phyloP scores from a whole-genome alignment of 2,888 invertebrate genomes.

The Brachyopa scutellaris region DNA sequence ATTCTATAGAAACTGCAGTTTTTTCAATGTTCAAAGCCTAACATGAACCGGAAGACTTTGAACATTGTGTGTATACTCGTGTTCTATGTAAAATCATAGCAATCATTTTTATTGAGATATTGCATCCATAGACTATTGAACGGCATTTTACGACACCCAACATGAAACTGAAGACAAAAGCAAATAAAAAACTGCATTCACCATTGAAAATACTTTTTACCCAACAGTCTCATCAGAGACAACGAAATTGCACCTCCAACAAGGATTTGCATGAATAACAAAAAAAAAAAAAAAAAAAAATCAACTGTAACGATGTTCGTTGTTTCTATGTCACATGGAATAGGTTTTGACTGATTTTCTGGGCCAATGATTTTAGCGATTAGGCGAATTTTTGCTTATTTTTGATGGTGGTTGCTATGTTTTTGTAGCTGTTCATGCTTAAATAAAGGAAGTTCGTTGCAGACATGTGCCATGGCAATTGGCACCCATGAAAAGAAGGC shows the following conservation, averaged over 20 bases:
- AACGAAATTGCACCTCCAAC: background rate
- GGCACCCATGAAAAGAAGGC: constrained; percentile 42
- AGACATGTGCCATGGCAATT: constrained; percentile 32
- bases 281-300: background rate
- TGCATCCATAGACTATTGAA: constrained; percentile 9
- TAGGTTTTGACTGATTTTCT: constrained; percentile 34
- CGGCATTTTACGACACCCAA: background rate
- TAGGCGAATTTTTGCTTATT: constrained; percentile 32
- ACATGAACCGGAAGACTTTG: background rate
- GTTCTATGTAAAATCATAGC: no score
- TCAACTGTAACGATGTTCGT: constrained; percentile 7
- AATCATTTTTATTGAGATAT: constrained; percentile 2
- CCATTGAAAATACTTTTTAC: background rate
- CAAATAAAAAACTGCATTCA: no score
- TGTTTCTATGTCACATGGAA: constrained; percentile 27
- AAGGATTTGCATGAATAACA: constrained; percentile 3
- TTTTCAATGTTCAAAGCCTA: background rate
- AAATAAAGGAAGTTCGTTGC: constrained; percentile 40
- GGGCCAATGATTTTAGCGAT: constrained; percentile 59
- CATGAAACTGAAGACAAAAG: no score
- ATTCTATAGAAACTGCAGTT: background rate
- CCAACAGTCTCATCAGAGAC: background rate
- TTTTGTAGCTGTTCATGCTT: constrained; percentile 25
- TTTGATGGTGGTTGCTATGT: constrained; percentile 3
- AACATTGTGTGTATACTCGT: background rate